phyloP scores from a whole-genome alignment of 2,888 invertebrate species.

The Ophion costatus region DNA sequence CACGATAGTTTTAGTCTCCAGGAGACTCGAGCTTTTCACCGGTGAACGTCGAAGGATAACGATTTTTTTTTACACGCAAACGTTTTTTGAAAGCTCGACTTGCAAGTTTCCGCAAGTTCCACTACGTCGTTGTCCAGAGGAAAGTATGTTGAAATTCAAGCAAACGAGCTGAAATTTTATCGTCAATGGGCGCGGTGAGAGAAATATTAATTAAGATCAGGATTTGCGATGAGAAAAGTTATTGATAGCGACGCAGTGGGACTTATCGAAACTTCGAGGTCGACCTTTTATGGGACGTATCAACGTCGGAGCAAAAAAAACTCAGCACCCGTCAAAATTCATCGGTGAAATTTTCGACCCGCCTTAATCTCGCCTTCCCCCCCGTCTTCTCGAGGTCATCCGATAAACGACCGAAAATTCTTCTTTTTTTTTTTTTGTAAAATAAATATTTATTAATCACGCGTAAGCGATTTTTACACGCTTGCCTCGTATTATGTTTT shows the following conservation, averaged over 20 bases:
- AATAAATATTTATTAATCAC: conserved; percentile 57
- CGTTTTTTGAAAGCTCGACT: neutral
- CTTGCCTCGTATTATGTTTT: conserved; percentile 44
- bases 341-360: neutral
- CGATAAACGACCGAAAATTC: conserved; percentile 31
- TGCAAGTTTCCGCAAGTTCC: neutral
- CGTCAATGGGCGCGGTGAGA: neutral
- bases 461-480: conserved; percentile 48
- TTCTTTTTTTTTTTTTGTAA: conserved; percentile 67
- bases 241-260: neutral
- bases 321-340: neutral
- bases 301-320: neutral
- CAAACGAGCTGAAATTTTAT: neutral
- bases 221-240: neutral
- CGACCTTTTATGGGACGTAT: neutral
- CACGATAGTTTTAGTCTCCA: conserved; percentile 12
- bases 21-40: neutral
- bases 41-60: neutral
- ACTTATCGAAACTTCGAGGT: too few species aligned
- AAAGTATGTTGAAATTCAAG: neutral
- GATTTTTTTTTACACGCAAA: neutral
- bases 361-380: conserved; percentile 1
- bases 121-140: neutral
- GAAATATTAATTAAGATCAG: neutral
- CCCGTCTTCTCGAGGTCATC: conserved; percentile 13